These are phyloP conservation scores for Seriola quinqueradiata DNA, from an alignment of 2,113 vertebrate species.

Conservation along the genomic window DNA sequence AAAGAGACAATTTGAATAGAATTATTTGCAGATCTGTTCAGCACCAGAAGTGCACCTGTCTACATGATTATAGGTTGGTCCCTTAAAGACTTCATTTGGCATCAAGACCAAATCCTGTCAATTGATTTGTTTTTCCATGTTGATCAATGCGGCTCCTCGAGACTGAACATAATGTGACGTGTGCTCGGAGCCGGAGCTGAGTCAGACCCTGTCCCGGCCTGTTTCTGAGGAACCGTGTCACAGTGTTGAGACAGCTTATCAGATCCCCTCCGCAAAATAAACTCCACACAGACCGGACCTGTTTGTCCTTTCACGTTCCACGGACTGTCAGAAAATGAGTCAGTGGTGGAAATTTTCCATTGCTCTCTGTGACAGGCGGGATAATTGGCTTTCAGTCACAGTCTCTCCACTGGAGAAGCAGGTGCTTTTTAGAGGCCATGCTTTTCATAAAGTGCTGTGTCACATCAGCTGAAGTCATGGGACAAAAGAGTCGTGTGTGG, in stretches of 20 bases:
- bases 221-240: constrained; percentile 8
- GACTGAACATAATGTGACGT: background rate
- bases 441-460: constrained; percentile 44
- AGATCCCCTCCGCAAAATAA: constrained; percentile 36
- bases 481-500: background rate
- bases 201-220: background rate
- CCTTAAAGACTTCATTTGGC: too few species aligned
- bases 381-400: constrained; percentile 76
- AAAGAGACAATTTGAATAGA: too few species aligned
- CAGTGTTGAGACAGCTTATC: constrained; percentile 37
- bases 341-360: constrained; percentile 44
- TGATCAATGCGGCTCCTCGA: background rate
- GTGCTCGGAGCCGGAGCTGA: background rate
- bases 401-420: constrained; percentile 33
- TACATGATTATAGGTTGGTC: too few species aligned
- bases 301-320: constrained; percentile 54
- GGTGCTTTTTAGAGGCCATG: constrained; percentile 24
- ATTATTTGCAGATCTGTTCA: too few species aligned
- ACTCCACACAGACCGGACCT: constrained; percentile 21
- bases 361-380: constrained; percentile 55
- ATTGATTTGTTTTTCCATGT: background rate
- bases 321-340: constrained; percentile 46
- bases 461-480: constrained; percentile 21
- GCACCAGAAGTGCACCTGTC: too few species aligned
- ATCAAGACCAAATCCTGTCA: too few species aligned